A percentile compares a stretch with the other conserved stretches of the same genome.
These are phyloP conservation scores for Pristionchus pacificus DNA, from an alignment of 1,140 invertebrate species.

Conservation along the genomic window DNA sequence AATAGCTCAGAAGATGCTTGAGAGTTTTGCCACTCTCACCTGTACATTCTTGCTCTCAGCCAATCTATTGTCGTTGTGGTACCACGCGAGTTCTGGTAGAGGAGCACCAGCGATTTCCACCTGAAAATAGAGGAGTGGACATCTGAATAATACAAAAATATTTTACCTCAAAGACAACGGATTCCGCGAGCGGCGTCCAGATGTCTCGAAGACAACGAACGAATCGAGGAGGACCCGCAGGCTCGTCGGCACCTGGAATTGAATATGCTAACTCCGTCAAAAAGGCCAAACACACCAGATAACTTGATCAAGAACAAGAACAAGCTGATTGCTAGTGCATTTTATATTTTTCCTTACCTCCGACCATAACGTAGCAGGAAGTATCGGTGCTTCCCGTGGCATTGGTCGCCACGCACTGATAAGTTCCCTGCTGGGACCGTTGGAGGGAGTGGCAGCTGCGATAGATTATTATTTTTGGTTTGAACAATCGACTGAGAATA, in stretches of 20 bases:
- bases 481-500: background rate
- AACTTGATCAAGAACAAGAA: constrained; percentile 4
- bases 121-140: no score
- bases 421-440: constrained; percentile 41
- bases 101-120: constrained; percentile 43
- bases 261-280: no score
- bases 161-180: constrained; percentile 34
- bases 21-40: constrained; percentile 20
- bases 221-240: constrained; percentile 45
- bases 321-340: background rate
- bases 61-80: constrained; percentile 41
- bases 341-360: constrained; percentile 25
- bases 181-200: constrained; percentile 39
- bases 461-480: background rate
- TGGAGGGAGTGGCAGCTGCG: background rate
- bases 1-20: no score
- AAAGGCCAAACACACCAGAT: no score
- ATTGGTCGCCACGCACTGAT: constrained; percentile 46
- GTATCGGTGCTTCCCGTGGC: constrained; percentile 31
- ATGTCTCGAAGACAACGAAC: constrained; percentile 43
- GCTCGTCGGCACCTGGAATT: constrained; percentile 19
- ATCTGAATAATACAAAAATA: no score
- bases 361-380: constrained; percentile 43
- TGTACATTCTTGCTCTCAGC: constrained; percentile 29
- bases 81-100: constrained; percentile 42